Base-by-base conservation (phyloP, 2,888 invertebrate genomes). In the Ectemnius cavifrons region DNA sequence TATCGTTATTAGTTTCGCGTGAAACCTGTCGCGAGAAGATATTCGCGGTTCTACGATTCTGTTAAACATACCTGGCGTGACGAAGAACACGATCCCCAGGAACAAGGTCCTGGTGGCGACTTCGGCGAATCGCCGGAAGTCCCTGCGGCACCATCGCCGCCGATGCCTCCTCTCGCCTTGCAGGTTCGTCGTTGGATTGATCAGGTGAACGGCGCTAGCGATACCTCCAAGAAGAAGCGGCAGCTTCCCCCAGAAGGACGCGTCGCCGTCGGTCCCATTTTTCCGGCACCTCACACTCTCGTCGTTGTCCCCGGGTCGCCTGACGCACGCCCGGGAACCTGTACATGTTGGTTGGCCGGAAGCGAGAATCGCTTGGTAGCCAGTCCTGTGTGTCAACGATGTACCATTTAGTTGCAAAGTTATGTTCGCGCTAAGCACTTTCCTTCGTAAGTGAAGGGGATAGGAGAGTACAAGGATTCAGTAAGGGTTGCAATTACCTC, bases 281-380 rank as follows among this genome's bases (percentile, higher is more conserved):
- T 80, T 80, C 71, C 71, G 61, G 63, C 82, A 71, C 66, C 85
- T 85, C 79, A 77, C 75, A 73, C 77, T 75, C 67, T 81, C 82
- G 75, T 77, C 80, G 70, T 82, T 70, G 66, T 77, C 73, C 67
- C 78, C 75, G 66, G 74, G 78, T 45, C 77, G 84, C 57, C 78
- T 79, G 37, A 37, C 37, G 65, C 61, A 79, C 75, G 75, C 16
- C 68, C 80, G 74, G 52, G 83, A 82, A 75, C 88, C 87, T 78
- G 86, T 75, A 80, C 90, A 91, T 66, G 90, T 90, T 59, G 90
- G 89, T 78, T 88, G 89, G 82, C 90, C 90, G 84, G 90, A 90
- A 78, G 84, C 79, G 70, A 87, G 82, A 62, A 81, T 82, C 75
- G 86, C 82, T 74, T 70, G 81, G 66, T 81, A 63, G 69, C 81